Percentiles rank a stretch among this genome's conserved stretches.
These are phyloP conservation scores for Lucilia cuprina DNA, from an alignment of 1,140 invertebrate genomes.

Conservation along the genomic window DNA sequence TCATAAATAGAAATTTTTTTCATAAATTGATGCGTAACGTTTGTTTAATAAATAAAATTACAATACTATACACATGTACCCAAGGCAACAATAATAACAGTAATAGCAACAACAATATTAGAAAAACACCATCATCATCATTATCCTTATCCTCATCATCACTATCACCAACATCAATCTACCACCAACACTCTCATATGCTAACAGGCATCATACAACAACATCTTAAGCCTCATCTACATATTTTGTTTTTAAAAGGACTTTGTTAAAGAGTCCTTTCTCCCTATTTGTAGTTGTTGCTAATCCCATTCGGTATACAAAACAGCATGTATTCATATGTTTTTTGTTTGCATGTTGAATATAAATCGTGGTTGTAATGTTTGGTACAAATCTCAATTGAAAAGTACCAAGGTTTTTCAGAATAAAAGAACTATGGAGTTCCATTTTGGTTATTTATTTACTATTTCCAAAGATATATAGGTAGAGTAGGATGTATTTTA, in stretches of 20 bases:
- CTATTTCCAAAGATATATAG: too few species aligned
- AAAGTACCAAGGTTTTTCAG: too few species aligned
- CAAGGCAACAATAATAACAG: not conserved
- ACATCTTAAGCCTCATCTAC: not conserved
- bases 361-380: not conserved
- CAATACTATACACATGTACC: not conserved
- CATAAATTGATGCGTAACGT: constrained; percentile 30
- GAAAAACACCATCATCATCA: not conserved
- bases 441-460: too few species aligned
- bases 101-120: not conserved
- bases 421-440: too few species aligned
- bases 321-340: not conserved
- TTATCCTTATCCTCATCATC: not conserved
- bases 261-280: not conserved
- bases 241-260: not conserved
- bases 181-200: not conserved
- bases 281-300: not conserved
- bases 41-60: constrained; percentile 28
- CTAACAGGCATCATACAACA: too few species aligned
- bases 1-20: constrained; percentile 15
- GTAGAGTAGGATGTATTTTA: too few species aligned
- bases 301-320: not conserved
- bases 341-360: not conserved
- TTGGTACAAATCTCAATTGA: too few species aligned
- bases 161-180: not conserved